Conservation (phyloP, 2,888 invertebrate genomes). For the Iphiclides podalirius region DNA sequence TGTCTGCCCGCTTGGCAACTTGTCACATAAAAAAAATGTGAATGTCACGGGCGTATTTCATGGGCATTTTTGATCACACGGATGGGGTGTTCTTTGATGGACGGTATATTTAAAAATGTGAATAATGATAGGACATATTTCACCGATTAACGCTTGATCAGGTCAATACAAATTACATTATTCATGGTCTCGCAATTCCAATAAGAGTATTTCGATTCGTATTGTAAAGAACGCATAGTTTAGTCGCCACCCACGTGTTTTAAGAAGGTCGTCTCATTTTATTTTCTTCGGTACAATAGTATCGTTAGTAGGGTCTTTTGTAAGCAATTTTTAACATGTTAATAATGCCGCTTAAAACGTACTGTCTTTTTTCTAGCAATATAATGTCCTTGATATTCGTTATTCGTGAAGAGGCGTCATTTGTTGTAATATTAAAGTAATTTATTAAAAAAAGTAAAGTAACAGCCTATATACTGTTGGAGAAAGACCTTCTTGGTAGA, state of each 20-base stretch:
- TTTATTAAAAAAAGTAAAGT: too few relatives aligned
- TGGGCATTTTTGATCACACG: too few relatives aligned
- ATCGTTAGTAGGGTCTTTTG: constrained; percentile 9
- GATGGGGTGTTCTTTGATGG: too few relatives aligned
- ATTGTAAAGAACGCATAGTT: constrained; percentile 21
- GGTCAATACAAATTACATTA: constrained; percentile 36
- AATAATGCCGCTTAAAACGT: constrained; percentile 6
- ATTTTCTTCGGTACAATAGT: constrained; percentile 17
- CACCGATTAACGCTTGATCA: constrained; percentile 32
- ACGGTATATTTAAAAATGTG: neutral
- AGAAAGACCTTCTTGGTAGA: too few relatives aligned
- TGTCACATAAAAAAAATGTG: too few relatives aligned
- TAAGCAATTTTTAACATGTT: constrained; percentile 11
- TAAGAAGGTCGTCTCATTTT: constrained; percentile 20
- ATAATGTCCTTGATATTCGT: too few relatives aligned
- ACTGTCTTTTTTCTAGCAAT: neutral
- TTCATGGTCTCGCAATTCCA: constrained; percentile 41
- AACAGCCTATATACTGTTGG: too few relatives aligned
- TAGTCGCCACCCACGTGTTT: constrained; percentile 29
- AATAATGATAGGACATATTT: constrained; percentile 23
- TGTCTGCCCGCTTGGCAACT: too few relatives aligned
- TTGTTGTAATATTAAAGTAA: too few relatives aligned
- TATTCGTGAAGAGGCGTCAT: too few relatives aligned
- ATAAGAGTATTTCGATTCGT: constrained; percentile 39
- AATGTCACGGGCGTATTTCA: too few relatives aligned